These are phyloP conservation scores for Hydropotes inermis DNA, from an alignment of 2,113 vertebrate genomes.

Conservation along the genomic window DNA sequence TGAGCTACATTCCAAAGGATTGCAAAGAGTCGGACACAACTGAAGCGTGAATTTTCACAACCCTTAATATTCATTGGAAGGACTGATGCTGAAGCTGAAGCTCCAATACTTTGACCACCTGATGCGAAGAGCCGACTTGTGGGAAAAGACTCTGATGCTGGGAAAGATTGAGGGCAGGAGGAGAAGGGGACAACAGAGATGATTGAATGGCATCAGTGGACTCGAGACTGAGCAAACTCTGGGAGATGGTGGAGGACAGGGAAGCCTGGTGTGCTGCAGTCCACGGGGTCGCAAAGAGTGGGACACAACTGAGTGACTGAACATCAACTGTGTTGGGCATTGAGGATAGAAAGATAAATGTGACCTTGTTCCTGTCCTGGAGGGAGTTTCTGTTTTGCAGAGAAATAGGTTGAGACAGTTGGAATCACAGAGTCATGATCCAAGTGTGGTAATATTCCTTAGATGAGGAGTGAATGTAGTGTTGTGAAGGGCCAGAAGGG, in stretches of 20 bases:
- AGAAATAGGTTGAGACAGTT: neutral
- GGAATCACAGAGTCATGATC: neutral
- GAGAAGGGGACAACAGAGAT: neutral
- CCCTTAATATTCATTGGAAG: neutral
- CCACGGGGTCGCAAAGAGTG: neutral
- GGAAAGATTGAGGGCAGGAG: neutral
- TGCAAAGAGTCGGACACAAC: neutral
- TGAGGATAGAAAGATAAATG: neutral
- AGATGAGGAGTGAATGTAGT: accelerated
- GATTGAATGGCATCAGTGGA: neutral
- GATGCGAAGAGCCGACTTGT: accelerated
- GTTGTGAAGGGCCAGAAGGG: neutral
- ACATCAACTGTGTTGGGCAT: neutral
- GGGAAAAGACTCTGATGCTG: neutral
- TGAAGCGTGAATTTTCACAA: neutral
- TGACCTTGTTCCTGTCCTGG: neutral
- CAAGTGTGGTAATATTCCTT: too few species aligned
- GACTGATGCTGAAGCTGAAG: neutral
- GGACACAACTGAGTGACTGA: neutral
- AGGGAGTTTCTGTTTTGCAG: neutral
- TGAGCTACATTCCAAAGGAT: neutral
- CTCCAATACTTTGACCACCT: neutral
- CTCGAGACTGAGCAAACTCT: neutral
- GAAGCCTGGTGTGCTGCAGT: neutral
- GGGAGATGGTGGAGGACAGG: neutral